Base-by-base conservation (phyloP, 2,888 invertebrate genomes). In the Eristalis tenax region DNA sequence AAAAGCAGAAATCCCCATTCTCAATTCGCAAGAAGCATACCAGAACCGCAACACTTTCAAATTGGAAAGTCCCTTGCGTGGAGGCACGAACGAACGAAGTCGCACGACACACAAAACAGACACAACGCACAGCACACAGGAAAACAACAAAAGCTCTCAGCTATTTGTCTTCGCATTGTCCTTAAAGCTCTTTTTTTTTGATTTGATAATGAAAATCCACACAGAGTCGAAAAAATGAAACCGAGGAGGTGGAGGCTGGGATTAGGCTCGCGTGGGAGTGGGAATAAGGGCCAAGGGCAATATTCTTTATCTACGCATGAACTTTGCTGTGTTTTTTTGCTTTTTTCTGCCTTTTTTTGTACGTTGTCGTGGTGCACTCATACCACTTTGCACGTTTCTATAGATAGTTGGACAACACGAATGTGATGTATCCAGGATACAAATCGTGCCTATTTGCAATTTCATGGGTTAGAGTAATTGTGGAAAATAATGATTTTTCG, bases 371-470 rank as follows among this genome's bases (percentile, higher is more conserved):
- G 6, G 15, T 40, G 18, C n/a, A 8, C 18, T 18, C n/a, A 50
- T 18, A 8, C 50, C 50, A 50, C 50, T 50, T 8, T 50, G 50
- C 50, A 50, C 50, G 50, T 50, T 50, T 50, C 26, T 15, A 57
- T 61, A 68, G 22, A 61, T 32, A 61, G 40, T 43, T 13, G 43
- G 63, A 65, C 65, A 65, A 22, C 38, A 64, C 56, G 61, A 83
- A 65, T 68, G 43, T 32, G 69, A 38, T 61, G 69, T 71, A 80
- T 84, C 75, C 40, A 69, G 61, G 50, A 80, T 71, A 75, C 74
- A 61, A 50, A 43, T 75, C n/a, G 66, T 71, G 65, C 28, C 64
- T 84, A 18, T 80, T 84, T 75, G 59, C 69, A 74, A 79, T 73
- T 76, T 63, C 56, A 64, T 76, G 8, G 32, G 38, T 61, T 84